Base-by-base conservation (phyloP, 2,888 invertebrate genomes). In the Melanostoma mellinum region DNA sequence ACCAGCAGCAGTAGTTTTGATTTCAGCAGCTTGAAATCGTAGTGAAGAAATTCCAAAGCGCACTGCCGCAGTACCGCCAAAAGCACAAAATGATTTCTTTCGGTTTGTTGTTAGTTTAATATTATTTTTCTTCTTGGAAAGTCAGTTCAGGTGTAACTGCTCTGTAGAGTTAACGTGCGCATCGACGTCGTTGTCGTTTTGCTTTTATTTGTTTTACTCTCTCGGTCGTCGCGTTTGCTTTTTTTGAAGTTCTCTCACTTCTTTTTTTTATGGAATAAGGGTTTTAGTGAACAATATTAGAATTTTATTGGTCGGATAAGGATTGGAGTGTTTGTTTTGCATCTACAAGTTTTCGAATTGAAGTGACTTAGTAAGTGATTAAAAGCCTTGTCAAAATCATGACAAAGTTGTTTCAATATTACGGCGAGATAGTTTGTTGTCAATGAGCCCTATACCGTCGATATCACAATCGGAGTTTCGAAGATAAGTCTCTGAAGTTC, bases 101-200 rank as follows among this genome's bases (percentile, higher is more conserved):
- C 6, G 8, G 36, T 56, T 69, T 63, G 53, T 53, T 52, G 73
- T 53, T 53, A 67, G 55, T 75, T 80, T 75, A 68, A 56, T 68
- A 75, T 72, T 77, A 50, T 52, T 73, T 73, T 74, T 53, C 61
- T 68, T 82, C 65, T 75, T 60, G 67, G 72, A 74, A 72, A 76
- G 75, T 80, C 74, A 85, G 85, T 85, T 85, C 85, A 85, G 85
- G 79, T 85, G 79, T 85, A 85, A 80, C 85, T 68, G 85, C 80
- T 85, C 68, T 53, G 72, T 76, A 75, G 85, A 85, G 85, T 72
- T 76, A 85, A 85, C 85, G 85, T 85, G 85, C 80, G 75, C 80
- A 79, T 84, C 76, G 20, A 56, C 55, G 74, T 58, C 74, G 61
- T 61, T 35, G 65, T 67, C 48, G 48, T 38, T 30, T 46, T 63